Evolutionary conservation across 1,140 invertebrate species (phyloP).

Genomic region (Pristionchus pacificus): DNA sequence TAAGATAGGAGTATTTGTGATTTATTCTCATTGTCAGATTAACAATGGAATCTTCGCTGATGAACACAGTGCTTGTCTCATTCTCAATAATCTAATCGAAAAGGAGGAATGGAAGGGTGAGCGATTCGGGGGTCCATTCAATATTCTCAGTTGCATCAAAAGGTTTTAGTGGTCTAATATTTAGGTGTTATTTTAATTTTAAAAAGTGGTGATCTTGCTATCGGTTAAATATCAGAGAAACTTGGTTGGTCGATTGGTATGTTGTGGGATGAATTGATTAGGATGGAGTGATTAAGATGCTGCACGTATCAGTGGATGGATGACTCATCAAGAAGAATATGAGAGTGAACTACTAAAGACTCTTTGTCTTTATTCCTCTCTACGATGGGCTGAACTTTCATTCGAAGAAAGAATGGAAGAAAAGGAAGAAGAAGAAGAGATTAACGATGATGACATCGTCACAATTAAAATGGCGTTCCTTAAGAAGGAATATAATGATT

Average conservation of each 20-base stretch:
- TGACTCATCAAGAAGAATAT: background rate
- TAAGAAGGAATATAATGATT: conserved; percentile 76
- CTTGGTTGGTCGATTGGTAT: conserved; percentile 72
- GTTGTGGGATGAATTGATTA: conserved; percentile 83
- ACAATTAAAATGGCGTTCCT: conserved; percentile 75
- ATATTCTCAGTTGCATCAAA: too few relatives aligned
- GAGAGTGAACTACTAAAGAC: background rate
- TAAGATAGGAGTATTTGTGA: conserved; percentile 11
- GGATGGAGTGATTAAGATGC: conserved; percentile 61
- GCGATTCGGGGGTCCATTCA: too few relatives aligned
- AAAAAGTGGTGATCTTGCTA: too few relatives aligned
- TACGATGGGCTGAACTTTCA: conserved; percentile 63
- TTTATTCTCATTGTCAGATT: conserved; percentile 58
- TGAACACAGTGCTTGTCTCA: conserved; percentile 71
- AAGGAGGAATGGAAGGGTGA: conserved; percentile 61
- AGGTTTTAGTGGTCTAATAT: too few relatives aligned
- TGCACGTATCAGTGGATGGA: background rate
- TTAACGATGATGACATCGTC: conserved; percentile 56
- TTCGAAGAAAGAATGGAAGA: conserved; percentile 43
- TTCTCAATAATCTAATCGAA: conserved; percentile 77
- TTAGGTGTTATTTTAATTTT: too few relatives aligned
- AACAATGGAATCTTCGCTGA: conserved; percentile 86
- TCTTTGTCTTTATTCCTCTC: conserved; percentile 68
- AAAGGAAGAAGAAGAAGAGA: conserved; percentile 42
- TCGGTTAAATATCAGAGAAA: too few relatives aligned